Evolutionary conservation across 2,888 invertebrate genomes (phyloP).

Genomic region (Chrysotoxum bicinctum): DNA sequence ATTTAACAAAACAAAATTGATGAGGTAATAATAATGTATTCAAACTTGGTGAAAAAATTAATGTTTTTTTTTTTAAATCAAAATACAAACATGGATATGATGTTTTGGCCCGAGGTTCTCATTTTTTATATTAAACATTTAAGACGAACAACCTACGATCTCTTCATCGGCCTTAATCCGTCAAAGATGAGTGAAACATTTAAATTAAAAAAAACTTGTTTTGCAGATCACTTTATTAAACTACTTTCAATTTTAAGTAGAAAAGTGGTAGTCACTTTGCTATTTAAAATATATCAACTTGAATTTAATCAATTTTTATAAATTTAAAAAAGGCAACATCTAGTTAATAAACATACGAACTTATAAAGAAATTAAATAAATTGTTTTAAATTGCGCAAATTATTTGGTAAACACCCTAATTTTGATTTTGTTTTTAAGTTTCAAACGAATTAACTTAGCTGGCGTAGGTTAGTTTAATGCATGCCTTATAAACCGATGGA

Average conservation of each 20-base stretch:
- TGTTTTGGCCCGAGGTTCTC: neutral
- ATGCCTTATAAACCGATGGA: no score
- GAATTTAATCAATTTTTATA: no score
- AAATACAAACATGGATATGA: neutral
- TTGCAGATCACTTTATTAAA: neutral
- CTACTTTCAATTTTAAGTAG: neutral
- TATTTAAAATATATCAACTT: no score
- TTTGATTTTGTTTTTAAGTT: no score
- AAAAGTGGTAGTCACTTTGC: neutral
- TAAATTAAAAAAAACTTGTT: neutral
- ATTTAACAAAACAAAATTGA: neutral
- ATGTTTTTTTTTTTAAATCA: neutral
- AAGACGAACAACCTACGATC: neutral
- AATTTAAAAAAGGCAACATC: no score
- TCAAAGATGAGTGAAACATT: no score
- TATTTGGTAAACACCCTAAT: no score
- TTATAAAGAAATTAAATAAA: neutral
- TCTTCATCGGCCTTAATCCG: neutral
- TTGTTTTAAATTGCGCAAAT: neutral
- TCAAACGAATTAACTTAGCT: no score
- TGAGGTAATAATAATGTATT: neutral
- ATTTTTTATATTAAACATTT: neutral
- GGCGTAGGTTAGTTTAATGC: no score
- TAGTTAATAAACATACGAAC: neutral
- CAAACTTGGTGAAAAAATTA: neutral